phyloP scores from a whole-genome alignment of 2,888 invertebrate species.

The Diaphora mendica region DNA sequence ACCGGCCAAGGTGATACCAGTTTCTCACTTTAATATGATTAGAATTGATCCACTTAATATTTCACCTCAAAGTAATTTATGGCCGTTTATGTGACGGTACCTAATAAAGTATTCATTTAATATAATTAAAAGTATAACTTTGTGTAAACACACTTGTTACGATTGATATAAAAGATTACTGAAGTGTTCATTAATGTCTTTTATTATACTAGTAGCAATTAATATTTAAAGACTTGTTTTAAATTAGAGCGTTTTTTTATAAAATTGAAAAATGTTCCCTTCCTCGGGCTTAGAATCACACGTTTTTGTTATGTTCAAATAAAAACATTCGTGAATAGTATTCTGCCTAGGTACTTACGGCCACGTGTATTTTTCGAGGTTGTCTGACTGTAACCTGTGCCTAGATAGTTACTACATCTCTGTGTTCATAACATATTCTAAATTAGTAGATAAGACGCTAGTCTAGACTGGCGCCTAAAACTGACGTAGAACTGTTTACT shows the following conservation, averaged over 20 bases:
- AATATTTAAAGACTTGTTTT: background rate
- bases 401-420: background rate
- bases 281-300: background rate
- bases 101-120: constrained; percentile 28
- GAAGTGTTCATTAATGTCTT: constrained; percentile 29
- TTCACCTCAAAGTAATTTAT: constrained; percentile 25
- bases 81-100: constrained; percentile 19
- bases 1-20: constrained; percentile 27
- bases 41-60: constrained; percentile 34
- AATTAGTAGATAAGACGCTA: background rate
- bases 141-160: constrained; percentile 1
- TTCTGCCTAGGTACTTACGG: background rate
- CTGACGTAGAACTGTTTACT: background rate
- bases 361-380: background rate
- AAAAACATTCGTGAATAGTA: background rate
- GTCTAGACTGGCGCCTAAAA: background rate
- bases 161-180: constrained; percentile 29
- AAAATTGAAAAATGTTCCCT: background rate
- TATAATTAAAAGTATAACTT: constrained; percentile 17
- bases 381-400: background rate
- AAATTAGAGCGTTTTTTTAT: background rate
- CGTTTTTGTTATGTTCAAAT: background rate
- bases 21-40: constrained; percentile 11
- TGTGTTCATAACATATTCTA: background rate
- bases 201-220: constrained; percentile 19